A percentile compares a stretch with the other conserved stretches of the same genome.
Conservation (phyloP, 1,140 invertebrate species). For the Hetaerina americana region DNA sequence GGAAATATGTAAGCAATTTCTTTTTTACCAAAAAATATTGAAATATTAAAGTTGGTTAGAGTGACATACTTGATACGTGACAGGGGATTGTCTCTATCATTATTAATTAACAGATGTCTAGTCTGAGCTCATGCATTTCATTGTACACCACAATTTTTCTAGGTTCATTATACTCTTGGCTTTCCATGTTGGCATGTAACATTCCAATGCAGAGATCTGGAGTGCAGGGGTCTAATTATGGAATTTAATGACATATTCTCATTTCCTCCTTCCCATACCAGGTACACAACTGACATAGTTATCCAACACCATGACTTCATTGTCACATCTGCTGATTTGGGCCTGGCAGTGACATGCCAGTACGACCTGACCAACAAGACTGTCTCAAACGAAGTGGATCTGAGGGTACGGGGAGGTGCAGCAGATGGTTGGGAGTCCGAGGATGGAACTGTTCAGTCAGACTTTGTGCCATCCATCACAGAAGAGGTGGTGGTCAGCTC, state of each 20-base stretch:
- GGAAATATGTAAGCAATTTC: no score
- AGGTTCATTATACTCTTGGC: not conserved
- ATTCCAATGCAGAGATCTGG: not conserved
- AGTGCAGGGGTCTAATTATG: not conserved
- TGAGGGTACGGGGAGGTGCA: slow-evolving; percentile 76
- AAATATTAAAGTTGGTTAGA: no score
- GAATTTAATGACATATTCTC: not conserved
- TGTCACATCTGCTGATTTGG: slow-evolving; percentile 84
- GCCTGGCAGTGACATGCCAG: slow-evolving; percentile 81
- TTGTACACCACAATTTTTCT: no score
- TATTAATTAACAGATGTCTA: no score
- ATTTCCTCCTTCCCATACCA: slow-evolving; percentile 20
- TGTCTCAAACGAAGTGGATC: slow-evolving; percentile 80
- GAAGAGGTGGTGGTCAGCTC: slow-evolving; percentile 62
- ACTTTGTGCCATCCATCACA: slow-evolving; percentile 22
- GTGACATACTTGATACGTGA: no score
- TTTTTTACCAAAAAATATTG: no score
- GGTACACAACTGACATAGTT: slow-evolving; percentile 77
- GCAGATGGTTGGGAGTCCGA: slow-evolving; percentile 56
- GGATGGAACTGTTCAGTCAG: no score
- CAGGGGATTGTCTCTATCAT: no score
- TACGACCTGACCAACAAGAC: slow-evolving; percentile 89
- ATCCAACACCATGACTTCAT: slow-evolving; percentile 93
- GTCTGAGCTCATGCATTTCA: no score
- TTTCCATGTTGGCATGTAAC: not conserved